Conservation (phyloP, 2,113 vertebrate species). For the Perca fluviatilis region DNA sequence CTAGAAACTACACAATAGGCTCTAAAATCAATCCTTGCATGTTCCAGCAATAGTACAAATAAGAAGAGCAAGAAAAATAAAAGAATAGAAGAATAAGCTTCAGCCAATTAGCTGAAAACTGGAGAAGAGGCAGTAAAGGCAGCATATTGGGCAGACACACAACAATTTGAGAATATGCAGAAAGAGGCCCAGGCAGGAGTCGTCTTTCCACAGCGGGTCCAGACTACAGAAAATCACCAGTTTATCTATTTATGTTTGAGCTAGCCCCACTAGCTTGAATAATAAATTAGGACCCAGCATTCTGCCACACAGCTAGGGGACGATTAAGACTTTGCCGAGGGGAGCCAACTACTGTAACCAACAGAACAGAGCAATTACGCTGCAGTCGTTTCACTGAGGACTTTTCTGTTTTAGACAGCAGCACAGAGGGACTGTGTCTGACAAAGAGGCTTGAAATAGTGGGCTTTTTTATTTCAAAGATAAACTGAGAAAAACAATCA, state of each 20-base stretch:
- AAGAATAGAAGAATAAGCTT: constrained; percentile 33
- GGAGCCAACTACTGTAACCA: constrained; percentile 40
- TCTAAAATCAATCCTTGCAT: constrained; percentile 47
- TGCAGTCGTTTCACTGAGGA: constrained; percentile 28
- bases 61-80: constrained; percentile 3
- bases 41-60: neutral
- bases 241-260: constrained; percentile 42
- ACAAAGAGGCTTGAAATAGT: constrained; percentile 35
- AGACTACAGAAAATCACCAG: constrained; percentile 25
- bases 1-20: constrained; percentile 25
- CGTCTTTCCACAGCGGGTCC: neutral
- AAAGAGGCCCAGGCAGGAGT: constrained; percentile 11
- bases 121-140: constrained; percentile 16
- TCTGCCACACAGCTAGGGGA: constrained; percentile 39
- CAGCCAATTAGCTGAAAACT: constrained; percentile 44
- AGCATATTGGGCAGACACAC: neutral
- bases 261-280: constrained; percentile 22
- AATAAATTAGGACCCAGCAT: constrained; percentile 36
- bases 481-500: neutral
- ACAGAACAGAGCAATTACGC: constrained; percentile 48
- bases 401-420: constrained; percentile 25
- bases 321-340: constrained; percentile 37
- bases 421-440: constrained; percentile 15
- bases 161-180: constrained; percentile 36
- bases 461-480: constrained; percentile 10